These are phyloP conservation scores for Microdon myrmicae DNA, from an alignment of 2,888 invertebrate species.

Conservation along the genomic window DNA sequence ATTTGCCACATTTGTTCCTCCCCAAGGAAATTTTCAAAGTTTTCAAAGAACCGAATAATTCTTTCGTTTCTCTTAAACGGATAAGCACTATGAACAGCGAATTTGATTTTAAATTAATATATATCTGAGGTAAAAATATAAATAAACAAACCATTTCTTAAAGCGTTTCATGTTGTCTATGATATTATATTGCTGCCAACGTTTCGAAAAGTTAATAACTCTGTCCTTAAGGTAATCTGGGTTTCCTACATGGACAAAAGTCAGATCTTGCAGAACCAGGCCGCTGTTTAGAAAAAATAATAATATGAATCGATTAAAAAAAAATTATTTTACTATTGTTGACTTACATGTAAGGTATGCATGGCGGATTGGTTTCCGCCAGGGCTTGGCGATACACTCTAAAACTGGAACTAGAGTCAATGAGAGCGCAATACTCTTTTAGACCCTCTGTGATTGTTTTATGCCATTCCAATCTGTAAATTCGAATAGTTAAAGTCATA, in stretches of 20 bases:
- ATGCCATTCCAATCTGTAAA: constrained; percentile 92
- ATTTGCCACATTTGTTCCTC: constrained; percentile 99
- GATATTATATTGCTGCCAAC: constrained; percentile 99
- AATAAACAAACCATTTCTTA: constrained; percentile 85
- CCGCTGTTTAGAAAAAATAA: constrained; percentile 74
- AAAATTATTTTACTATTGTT: constrained; percentile 24
- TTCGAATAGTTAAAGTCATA: too few species aligned
- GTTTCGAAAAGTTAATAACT: constrained; percentile 93
- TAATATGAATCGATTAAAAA: not conserved
- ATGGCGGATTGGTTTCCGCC: constrained; percentile 95
- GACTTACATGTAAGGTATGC: constrained; percentile 98
- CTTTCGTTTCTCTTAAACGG: constrained; percentile 92
- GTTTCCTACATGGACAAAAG: constrained; percentile 98
- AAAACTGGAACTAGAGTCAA: constrained; percentile 98
- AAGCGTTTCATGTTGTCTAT: constrained; percentile 98
- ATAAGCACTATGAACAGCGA: constrained; percentile 78
- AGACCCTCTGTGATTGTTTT: constrained; percentile 90
- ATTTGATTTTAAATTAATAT: not conserved
- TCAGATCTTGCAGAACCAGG: constrained; percentile 96
- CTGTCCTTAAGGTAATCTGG: constrained; percentile 88
- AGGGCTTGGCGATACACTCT: constrained; percentile 94
- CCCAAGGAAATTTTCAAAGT: constrained; percentile 93
- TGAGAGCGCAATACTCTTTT: constrained; percentile 93
- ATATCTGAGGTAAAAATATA: not conserved
- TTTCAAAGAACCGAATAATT: constrained; percentile 94